Base-by-base conservation (phyloP, 2,797 vertebrate species). In the Hozukius guyotensis region DNA sequence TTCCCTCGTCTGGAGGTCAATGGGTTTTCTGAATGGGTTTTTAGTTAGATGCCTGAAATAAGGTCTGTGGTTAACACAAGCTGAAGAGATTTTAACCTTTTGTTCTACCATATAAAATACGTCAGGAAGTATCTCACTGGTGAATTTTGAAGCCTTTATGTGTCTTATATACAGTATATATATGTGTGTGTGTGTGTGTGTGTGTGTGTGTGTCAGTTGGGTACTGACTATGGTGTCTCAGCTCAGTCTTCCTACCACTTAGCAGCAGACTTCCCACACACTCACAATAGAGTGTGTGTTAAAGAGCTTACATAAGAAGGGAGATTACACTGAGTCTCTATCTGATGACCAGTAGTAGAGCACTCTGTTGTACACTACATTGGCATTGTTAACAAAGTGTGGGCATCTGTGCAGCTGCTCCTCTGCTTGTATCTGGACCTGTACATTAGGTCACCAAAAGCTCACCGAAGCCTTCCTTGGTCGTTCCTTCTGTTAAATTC, bases 281-380 rank as follows among this genome's bases (percentile, higher is more conserved):
- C n/a, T 67, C 25, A 74, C 69, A 77, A 80, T 80, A 22, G 72
- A 52, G 72, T 42, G 27, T 68, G 69, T 80, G 82, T 80, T 77
- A 16, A 46, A 52, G 55, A 55, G 60, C 62, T 81, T 81, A 77
- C 59, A 53, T 84, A 81, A 77, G 52, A 60, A 62, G 16, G 65
- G 31, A 60, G 71, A 42, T 66, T 71, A 66, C 31, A 27, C 49
- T 34, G 69, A 61, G 34, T 31, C 71, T 73, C 14, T 59, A 53
- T 75, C 16, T 71, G 38, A 20, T 20, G 22, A 25, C 24, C 27
- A 42, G 31, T 1, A 16, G 32, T 16, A 22, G 18, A 67, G 12
- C 29, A 5, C 24, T 34, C 34, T 75, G 34, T 25, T 59, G 2
- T 36, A 22, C 14, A 66, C 42, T 53, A 8, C 5, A 42, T 10